Base-by-base conservation (phyloP, 37 sponge, comb jelly and placozoan genomes). In the Halichondria panicea region DNA sequence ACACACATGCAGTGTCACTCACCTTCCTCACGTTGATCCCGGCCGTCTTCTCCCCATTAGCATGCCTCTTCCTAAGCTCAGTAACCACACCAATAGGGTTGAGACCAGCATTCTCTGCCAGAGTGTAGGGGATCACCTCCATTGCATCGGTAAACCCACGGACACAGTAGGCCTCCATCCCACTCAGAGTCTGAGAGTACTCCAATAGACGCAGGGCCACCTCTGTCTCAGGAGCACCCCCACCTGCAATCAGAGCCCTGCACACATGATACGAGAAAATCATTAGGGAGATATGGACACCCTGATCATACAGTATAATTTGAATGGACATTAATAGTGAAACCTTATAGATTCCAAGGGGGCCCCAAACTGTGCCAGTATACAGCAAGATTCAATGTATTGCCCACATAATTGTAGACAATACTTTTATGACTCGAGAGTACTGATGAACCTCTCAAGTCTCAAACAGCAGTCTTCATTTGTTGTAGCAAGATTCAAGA, bases 21-120 rank as follows among this genome's bases (percentile, higher is more conserved):
- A 93, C 97, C 91, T 95, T 98, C 70, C 93, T 90, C 8, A 95
- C 99, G 55, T 98, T 98, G 75, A 95, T 95, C 19, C 99, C 99
- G 36, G 96, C 91, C 15, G 86, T 80, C 60, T 71, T 84, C 83
- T 92, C 91, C 48, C 99, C 99, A 39, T 88, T 65, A 22, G 90
- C 89, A 61, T 98, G 99, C 44, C 90, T 89, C 54, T 95, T 93
- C 38, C 96, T 48, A 40, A 98, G 84, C 73, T 98, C 99, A 40
- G 99, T 98, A 19, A 98, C 99, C 41, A 92, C 91, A 25, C 84
- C 80, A 33, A 98, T 95, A 25, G 99, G 99, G 46, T 83, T 85
- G 31, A 98, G 92, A 4, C 99, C 99, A 19, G 96, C 99, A 67
- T 98, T 98, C 77, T 98, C 99, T 22, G 99, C 99, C 69, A 98